Evolutionary conservation across 2,113 vertebrate species (phyloP).

Genomic region (Phylloscopus whistleri): DNA sequence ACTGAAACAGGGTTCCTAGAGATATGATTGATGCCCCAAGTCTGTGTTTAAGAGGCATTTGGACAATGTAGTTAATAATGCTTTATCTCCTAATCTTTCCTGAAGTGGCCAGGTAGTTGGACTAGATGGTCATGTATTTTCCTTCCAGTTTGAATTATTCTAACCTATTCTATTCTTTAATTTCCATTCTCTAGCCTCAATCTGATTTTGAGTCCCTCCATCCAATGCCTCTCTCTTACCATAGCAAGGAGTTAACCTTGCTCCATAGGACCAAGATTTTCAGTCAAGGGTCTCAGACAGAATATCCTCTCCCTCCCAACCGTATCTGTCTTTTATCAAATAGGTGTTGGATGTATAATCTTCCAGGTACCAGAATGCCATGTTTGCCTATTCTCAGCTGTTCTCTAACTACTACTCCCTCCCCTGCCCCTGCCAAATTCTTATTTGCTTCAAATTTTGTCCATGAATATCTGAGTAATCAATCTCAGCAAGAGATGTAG

Average conservation of each 20-base stretch:
- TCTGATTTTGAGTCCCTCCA: neutral
- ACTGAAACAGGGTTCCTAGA: neutral
- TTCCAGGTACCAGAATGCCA: neutral
- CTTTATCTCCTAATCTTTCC: neutral
- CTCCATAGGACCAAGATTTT: neutral
- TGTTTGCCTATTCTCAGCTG: neutral
- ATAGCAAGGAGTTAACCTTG: neutral
- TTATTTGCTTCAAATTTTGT: neutral
- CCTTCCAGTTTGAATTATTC: neutral
- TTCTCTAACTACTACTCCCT: neutral
- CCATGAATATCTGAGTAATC: neutral
- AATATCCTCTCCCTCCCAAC: neutral
- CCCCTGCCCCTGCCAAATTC: neutral
- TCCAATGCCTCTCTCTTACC: neutral
- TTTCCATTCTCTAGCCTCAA: neutral
- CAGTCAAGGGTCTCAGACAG: neutral
- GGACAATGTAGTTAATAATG: neutral
- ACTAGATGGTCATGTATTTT: neutral
- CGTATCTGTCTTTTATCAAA: neutral
- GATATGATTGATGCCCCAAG: neutral
- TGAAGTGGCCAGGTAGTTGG: neutral
- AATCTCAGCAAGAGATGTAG: neutral
- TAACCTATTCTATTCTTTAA: neutral
- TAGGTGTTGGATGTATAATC: neutral
- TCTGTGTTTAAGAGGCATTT: neutral